Evolutionary conservation across 2,113 vertebrate species (phyloP).

Genomic region (Calidris pygmaea): DNA sequence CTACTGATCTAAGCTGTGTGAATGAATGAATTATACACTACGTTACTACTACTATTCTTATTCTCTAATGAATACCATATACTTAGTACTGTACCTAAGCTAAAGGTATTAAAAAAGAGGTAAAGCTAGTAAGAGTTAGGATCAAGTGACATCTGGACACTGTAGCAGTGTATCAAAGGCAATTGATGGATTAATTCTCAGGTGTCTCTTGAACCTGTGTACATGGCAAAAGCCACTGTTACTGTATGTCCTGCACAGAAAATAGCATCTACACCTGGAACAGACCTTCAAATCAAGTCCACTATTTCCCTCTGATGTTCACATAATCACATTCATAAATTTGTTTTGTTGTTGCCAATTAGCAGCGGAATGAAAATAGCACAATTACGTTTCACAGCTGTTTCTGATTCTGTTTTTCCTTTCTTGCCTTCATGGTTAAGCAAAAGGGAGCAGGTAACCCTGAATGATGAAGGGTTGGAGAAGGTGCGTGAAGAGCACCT

Average conservation of each 20-base stretch:
- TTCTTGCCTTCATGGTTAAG: neutral
- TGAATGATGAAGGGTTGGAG: neutral
- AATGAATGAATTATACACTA: neutral
- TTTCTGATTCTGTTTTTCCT: neutral
- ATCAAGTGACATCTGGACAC: neutral
- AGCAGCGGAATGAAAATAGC: neutral
- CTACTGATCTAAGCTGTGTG: neutral
- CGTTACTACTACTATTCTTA: neutral
- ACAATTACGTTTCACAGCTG: neutral
- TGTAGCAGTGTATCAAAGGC: neutral
- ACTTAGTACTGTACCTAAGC: neutral
- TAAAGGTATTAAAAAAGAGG: neutral
- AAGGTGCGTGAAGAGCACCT: neutral
- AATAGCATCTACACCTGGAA: neutral
- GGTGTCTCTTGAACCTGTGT: neutral
- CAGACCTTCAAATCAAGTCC: neutral
- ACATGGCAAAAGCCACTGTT: neutral
- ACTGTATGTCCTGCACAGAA: neutral
- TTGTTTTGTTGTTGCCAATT: neutral
- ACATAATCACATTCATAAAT: neutral
- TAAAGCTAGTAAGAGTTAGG: neutral
- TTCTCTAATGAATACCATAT: neutral
- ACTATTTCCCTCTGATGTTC: neutral
- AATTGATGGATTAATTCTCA: neutral
- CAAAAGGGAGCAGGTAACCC: neutral